phyloP scores from a whole-genome alignment of 2,888 invertebrate species.

The Tryphoninae sp. region DNA sequence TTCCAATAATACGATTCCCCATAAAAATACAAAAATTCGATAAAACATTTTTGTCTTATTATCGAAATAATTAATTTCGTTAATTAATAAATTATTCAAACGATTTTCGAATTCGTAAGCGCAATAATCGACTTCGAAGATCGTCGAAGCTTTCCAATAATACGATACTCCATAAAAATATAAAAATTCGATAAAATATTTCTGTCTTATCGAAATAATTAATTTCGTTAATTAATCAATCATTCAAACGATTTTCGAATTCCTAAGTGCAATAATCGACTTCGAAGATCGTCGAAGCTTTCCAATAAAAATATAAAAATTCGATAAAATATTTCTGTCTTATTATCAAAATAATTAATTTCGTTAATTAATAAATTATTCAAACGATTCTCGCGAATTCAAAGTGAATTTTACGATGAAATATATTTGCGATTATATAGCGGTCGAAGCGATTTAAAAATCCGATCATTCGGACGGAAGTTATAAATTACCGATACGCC shows the following conservation, averaged over 20 bases:
- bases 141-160: too few species aligned
- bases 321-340: background rate
- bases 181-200: background rate
- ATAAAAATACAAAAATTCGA: background rate
- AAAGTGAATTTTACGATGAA: background rate
- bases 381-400: background rate
- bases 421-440: background rate
- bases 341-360: background rate
- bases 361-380: background rate
- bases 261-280: background rate
- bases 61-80: background rate
- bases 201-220: background rate
- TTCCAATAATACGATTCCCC: too few species aligned
- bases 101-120: background rate
- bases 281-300: background rate
- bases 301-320: background rate
- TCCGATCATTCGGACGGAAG: slow-evolving; percentile 47
- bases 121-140: background rate
- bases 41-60: background rate
- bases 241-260: too few species aligned
- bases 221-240: background rate
- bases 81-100: too few species aligned
- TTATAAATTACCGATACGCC: slow-evolving; percentile 37
- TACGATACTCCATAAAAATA: background rate
- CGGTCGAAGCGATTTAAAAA: slow-evolving; percentile 11